Conservation (phyloP, 2,888 invertebrate genomes). For the Aplocera efformata region DNA sequence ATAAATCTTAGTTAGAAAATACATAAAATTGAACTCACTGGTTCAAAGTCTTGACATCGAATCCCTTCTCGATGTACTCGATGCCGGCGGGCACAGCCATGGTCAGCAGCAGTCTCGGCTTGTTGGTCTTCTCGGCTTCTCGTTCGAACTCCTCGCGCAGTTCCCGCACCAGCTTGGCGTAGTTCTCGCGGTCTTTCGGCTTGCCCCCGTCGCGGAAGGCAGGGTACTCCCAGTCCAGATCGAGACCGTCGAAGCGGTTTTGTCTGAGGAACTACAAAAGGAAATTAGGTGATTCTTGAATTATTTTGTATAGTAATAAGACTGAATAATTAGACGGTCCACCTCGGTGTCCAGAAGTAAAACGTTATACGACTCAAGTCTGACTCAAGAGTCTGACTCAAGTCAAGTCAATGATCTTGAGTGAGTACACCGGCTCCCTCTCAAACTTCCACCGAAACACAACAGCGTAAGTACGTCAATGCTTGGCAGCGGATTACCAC, state of each 20-base stretch:
- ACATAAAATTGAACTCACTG: constrained; percentile 76
- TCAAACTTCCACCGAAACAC: too few species aligned
- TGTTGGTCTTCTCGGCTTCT: constrained; percentile 91
- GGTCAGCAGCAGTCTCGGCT: constrained; percentile 88
- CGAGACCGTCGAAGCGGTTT: constrained; percentile 95
- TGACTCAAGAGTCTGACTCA: too few species aligned
- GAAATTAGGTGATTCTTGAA: neutral
- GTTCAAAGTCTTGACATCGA: constrained; percentile 92
- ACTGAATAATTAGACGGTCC: too few species aligned
- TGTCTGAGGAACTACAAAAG: constrained; percentile 86
- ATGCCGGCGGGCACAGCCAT: constrained; percentile 97
- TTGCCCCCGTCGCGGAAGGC: constrained; percentile 90
- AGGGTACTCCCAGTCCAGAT: constrained; percentile 96
- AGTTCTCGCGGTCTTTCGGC: constrained; percentile 91
- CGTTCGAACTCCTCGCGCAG: constrained; percentile 93
- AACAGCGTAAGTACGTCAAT: too few species aligned
- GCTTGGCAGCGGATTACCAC: too few species aligned
- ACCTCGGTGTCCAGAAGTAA: too few species aligned
- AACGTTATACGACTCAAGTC: too few species aligned
- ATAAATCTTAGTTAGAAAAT: neutral
- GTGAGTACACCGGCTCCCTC: too few species aligned
- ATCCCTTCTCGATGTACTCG: constrained; percentile 95
- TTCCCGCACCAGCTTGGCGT: constrained; percentile 93
- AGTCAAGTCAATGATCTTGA: too few species aligned
- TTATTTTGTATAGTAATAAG: neutral